Conservation (phyloP, 2,888 invertebrate species). For the Mesorhabditis spiculigera region DNA sequence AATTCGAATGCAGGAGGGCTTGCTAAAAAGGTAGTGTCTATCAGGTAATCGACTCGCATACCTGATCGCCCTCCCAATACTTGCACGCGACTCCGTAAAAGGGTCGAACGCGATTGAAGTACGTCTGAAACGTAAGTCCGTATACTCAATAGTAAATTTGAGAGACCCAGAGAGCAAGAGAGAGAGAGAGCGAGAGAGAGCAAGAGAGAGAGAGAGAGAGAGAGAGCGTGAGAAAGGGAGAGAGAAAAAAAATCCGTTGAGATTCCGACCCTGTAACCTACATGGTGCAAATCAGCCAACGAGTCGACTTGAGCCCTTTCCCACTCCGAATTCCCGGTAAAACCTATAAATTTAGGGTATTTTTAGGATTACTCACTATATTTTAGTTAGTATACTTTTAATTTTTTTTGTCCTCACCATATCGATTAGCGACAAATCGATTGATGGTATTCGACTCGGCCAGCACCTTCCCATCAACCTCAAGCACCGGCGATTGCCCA, state of each 20-base stretch:
- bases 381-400: no score
- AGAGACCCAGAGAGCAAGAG: no score
- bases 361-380: no score
- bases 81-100: slow-evolving; percentile 2
- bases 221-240: no score
- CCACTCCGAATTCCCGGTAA: background rate
- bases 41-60: background rate
- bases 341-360: background rate
- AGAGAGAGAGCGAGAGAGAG: no score
- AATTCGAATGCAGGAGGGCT: background rate
- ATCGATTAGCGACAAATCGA: background rate
- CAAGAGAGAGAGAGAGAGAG: no score
- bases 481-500: slow-evolving; percentile 5
- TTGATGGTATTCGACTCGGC: background rate
- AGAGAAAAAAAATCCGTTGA: no score
- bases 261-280: background rate
- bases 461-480: background rate
- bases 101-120: background rate
- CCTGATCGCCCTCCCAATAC: background rate
- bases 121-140: background rate
- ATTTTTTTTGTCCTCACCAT: background rate
- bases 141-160: background rate
- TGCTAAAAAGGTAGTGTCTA: background rate
- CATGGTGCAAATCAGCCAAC: background rate
- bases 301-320: background rate